Evolutionary conservation across 2,113 vertebrate genomes (phyloP).

Genomic region (Paradisaea rubra): DNA sequence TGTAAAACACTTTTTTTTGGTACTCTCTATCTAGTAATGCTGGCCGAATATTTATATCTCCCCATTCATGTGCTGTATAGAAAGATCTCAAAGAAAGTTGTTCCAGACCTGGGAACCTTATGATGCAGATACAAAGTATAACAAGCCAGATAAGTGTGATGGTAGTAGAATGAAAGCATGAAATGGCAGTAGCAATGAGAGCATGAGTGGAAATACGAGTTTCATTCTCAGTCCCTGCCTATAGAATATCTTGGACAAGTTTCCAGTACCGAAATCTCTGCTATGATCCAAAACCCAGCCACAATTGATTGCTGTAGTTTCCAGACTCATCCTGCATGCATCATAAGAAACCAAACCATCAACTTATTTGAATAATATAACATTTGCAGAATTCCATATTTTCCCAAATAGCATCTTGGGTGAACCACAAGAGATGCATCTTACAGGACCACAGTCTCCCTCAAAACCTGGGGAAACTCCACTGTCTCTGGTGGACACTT

Average conservation of each 20-base stretch:
- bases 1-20: neutral
- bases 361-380: neutral
- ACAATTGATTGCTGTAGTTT: slow-evolving; percentile 17
- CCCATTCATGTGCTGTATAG: fast-evolving
- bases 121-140: neutral
- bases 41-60: neutral
- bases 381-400: neutral
- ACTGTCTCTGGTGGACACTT: neutral
- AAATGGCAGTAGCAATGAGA: neutral
- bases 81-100: neutral
- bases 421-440: neutral
- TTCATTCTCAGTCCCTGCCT: neutral
- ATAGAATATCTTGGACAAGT: neutral
- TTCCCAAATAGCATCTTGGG: neutral
- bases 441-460: neutral
- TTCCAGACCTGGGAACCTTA: neutral
- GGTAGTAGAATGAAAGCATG: neutral
- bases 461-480: neutral
- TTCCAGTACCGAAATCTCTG: neutral
- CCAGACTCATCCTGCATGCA: neutral
- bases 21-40: neutral
- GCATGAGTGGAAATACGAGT: neutral
- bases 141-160: neutral
- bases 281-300: neutral
- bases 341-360: slow-evolving; percentile 15